Evolutionary conservation across 1,140 invertebrate species (phyloP).

Genomic region (Bombus waltoni): DNA sequence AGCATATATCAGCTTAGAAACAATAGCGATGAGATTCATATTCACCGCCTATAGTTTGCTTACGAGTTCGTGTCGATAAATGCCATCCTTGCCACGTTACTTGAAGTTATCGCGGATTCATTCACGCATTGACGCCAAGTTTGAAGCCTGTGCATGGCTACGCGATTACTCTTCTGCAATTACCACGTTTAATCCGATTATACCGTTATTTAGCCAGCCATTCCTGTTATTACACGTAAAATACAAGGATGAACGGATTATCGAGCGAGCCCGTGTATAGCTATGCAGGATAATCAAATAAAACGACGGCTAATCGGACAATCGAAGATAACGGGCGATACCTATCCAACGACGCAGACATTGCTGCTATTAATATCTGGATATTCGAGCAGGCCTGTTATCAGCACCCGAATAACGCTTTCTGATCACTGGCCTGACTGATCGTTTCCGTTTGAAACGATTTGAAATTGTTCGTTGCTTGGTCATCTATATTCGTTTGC

Average conservation of each 20-base stretch:
- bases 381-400: constrained; percentile 25
- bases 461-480: neutral
- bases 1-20: no score
- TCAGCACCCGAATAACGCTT: neutral
- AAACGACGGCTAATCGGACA: constrained; percentile 36
- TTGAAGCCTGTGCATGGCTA: neutral
- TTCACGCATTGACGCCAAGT: neutral
- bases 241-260: constrained; percentile 34
- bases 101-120: neutral
- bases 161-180: constrained; percentile 22
- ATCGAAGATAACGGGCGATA: constrained; percentile 29
- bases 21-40: neutral
- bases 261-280: neutral
- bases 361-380: constrained; percentile 23
- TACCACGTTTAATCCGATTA: constrained; percentile 12
- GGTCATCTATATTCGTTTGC: neutral
- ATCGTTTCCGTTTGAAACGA: neutral
- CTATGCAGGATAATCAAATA: constrained; percentile 33
- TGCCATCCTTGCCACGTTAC: neutral
- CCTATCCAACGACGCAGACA: constrained; percentile 13
- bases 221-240: constrained; percentile 32
- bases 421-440: neutral
- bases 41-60: neutral
- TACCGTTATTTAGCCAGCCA: constrained; percentile 26
- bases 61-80: neutral